Percentiles rank a stretch among this genome's conserved stretches.
Evolutionary conservation across 30 jellyfish, hydroid and myxozoan genomes (phyloP).

Genomic region (Pelagia noctiluca): DNA sequence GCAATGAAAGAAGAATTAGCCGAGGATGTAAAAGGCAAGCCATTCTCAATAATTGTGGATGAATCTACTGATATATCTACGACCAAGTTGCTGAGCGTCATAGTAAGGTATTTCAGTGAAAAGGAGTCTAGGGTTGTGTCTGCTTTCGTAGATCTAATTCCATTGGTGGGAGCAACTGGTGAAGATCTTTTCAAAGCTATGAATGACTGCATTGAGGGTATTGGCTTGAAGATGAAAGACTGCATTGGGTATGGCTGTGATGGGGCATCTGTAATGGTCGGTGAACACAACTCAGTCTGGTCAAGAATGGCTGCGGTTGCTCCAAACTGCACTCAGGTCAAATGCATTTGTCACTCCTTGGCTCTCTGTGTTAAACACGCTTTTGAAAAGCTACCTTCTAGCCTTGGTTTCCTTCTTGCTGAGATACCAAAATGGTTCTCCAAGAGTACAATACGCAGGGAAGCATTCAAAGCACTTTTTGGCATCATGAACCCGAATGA

Average conservation of each 20-base stretch:
- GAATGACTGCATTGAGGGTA: conserved; percentile 32
- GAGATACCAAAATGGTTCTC: conserved; percentile 86
- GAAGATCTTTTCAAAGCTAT: conserved; percentile 32
- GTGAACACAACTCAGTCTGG: conserved; percentile 83
- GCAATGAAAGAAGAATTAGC: conserved; percentile 50
- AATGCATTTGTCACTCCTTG: conserved; percentile 81
- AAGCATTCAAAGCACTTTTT: conserved; percentile 59
- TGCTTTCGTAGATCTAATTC: conserved; percentile 52
- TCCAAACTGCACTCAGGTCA: conserved; percentile 64
- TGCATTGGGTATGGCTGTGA: conserved; percentile 59
- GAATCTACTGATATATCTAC: conserved; percentile 71
- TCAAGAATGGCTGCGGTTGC: conserved; percentile 52
- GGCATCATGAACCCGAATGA: conserved; percentile 60
- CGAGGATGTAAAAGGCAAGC: conserved; percentile 46
- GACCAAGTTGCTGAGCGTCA: conserved; percentile 35
- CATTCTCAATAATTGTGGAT: conserved; percentile 49
- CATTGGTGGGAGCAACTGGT: conserved; percentile 53
- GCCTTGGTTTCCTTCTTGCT: conserved; percentile 71
- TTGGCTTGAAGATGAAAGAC: conserved; percentile 37
- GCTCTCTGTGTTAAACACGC: conserved; percentile 69
- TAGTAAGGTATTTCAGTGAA: conserved; percentile 50
- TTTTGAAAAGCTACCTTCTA: conserved; percentile 71
- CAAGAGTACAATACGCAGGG: conserved; percentile 76
- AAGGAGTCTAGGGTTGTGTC: conserved; percentile 36
- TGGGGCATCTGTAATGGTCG: conserved; percentile 79